These are phyloP conservation scores for Enteromius trimaculatus DNA, from an alignment of 2,797 vertebrate species.

Conservation along the genomic window DNA sequence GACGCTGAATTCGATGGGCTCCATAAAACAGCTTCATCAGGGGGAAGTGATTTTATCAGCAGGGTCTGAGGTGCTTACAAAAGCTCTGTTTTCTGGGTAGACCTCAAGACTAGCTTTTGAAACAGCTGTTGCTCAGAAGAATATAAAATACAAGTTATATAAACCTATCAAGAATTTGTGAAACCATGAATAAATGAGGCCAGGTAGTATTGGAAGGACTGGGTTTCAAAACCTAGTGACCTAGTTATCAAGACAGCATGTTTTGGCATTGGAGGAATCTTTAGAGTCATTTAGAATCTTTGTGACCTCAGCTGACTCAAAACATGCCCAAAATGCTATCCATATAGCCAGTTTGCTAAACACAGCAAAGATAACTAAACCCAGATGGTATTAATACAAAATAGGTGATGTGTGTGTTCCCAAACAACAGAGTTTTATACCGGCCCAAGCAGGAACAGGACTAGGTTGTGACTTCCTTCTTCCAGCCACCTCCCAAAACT, in stretches of 20 bases:
- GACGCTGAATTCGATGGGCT: conserved; percentile 41
- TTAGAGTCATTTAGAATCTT: neutral
- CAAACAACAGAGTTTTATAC: conserved; percentile 6
- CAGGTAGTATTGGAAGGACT: neutral
- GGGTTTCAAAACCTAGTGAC: neutral
- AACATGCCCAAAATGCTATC: neutral
- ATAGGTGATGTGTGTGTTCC: neutral
- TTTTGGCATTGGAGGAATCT: neutral
- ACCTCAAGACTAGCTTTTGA: neutral
- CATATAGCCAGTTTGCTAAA: neutral
- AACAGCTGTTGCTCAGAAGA: neutral
- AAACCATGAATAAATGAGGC: neutral
- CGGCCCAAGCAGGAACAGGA: neutral
- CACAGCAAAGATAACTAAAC: neutral
- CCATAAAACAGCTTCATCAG: conserved; percentile 57
- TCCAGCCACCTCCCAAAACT: conserved; percentile 41
- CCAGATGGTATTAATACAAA: neutral
- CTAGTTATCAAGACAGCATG: neutral
- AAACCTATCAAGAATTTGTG: neutral
- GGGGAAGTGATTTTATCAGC: conserved; percentile 37
- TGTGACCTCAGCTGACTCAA: neutral
- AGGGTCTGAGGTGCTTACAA: conserved; percentile 18
- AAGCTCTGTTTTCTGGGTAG: conserved; percentile 3
- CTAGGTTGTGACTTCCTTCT: conserved; percentile 45
- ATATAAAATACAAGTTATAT: neutral